These are phyloP conservation scores for Glyphotaelius pellucidus DNA, from an alignment of 2,888 invertebrate species.

Conservation along the genomic window DNA sequence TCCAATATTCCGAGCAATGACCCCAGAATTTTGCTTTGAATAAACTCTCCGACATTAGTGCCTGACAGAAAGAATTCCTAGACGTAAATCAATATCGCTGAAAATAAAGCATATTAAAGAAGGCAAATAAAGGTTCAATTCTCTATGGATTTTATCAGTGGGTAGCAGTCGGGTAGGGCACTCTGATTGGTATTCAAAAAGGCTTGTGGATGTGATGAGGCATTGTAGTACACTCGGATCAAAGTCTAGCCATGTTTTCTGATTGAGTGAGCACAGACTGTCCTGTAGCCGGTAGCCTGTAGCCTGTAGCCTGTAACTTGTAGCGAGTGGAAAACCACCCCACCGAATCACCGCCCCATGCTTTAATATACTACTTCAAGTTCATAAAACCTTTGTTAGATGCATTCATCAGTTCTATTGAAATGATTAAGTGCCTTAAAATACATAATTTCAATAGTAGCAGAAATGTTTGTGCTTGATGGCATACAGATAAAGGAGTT, in stretches of 20 bases:
- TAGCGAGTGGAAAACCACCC: not conserved
- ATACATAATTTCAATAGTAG: not conserved
- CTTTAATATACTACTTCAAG: not conserved
- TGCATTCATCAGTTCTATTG: not conserved
- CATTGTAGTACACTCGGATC: slow-evolving; percentile 57
- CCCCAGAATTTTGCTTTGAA: not conserved
- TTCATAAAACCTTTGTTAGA: not conserved
- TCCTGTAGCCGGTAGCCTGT: not conserved
- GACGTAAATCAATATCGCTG: slow-evolving; percentile 24
- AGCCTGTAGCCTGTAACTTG: not conserved
- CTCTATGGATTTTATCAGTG: slow-evolving; percentile 22
- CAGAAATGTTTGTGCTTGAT: too few relatives aligned
- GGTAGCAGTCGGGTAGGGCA: not conserved
- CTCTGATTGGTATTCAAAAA: slow-evolving; percentile 60
- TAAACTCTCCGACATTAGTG: not conserved
- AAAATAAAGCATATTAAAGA: slow-evolving; percentile 13
- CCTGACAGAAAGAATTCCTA: not conserved
- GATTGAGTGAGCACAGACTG: slow-evolving; percentile 36
- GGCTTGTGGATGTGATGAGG: slow-evolving; percentile 52
- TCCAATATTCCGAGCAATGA: not conserved
- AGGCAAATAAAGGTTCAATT: slow-evolving; percentile 1
- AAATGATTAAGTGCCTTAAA: not conserved
- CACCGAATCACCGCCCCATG: not conserved
- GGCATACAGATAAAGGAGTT: not conserved
- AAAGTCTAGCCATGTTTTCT: slow-evolving; percentile 52